Evolutionary conservation across 2,888 invertebrate genomes (phyloP).

Genomic region (Drosophila basisetae): DNA sequence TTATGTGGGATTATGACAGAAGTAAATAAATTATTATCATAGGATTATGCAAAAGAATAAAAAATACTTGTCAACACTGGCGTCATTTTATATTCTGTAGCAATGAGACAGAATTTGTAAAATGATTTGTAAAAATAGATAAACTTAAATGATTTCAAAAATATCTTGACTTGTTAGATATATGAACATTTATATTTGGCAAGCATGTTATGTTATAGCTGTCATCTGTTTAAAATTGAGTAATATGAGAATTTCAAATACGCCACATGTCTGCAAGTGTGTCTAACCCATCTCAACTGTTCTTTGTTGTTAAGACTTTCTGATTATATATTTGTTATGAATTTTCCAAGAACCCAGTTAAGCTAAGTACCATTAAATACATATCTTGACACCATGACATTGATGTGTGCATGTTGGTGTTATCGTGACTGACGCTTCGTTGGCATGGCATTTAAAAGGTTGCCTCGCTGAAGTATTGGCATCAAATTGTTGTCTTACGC

Average conservation of each 20-base stretch:
- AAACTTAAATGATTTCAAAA: not conserved
- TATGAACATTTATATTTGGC: not conserved
- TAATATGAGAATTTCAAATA: not conserved
- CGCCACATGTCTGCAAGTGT: not conserved
- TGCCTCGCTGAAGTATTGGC: not conserved
- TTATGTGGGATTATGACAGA: not conserved
- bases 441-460: conserved; percentile 25
- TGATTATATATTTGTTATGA: not conserved
- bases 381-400: conserved; percentile 1
- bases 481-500: conserved; percentile 29
- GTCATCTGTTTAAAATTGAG: not conserved
- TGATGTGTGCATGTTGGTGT: conserved; percentile 15
- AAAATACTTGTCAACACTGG: not conserved
- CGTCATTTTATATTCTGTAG: not conserved
- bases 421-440: conserved; percentile 37
- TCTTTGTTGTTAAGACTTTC: not conserved
- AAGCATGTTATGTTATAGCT: not conserved
- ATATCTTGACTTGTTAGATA: not conserved
- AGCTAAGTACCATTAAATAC: conserved; percentile 11
- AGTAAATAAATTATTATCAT: not conserved
- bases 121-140: not conserved
- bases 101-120: not conserved
- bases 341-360: conserved; percentile 9
- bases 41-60: not conserved
- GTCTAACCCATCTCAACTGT: not conserved